Base-by-base conservation (phyloP, 2,888 invertebrate genomes). In the Spilarctia lutea region DNA sequence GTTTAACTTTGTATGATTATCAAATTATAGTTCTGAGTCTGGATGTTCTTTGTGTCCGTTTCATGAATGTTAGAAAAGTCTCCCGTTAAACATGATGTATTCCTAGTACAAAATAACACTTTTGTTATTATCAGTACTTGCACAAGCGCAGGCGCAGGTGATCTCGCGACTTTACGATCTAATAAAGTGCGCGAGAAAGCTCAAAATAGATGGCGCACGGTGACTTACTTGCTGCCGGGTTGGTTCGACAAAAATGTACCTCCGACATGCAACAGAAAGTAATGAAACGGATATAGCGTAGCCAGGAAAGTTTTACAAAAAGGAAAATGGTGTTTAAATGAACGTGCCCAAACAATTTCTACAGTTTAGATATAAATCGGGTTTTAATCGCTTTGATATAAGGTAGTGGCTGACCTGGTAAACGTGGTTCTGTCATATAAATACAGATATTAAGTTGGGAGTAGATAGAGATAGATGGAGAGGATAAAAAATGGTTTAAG, bases 101-200 rank as follows among this genome's bases (percentile, higher is more conserved):
- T 39, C 39, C 56, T 65, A 65, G 33, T 20, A 76, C 70, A 72
- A 76, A 39, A 16, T 45, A 67, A 72, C 48, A 71, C 42, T 73
- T 80, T 65, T 78, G 80, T 75, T 24, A n/a, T 2, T 70, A 20
- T 73, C 71, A 71, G 80, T 86, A 86, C 87, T 73, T 74, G 85
- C 88, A 88, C 84, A 74, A 76, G 83, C 87, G 89, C 84, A 75
- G 76, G 83, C 87, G 88, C 91, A 91, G 90, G 91, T 92, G 91
- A 89, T 83, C 86, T 78, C 73, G 81, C 78, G 83, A 89, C 88
- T 91, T 92, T 82, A 84, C 87, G 88, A 87, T 81, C 81, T 87
- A 88, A 85, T 91, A 90, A 89, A 91, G 82, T 78, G 74, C 78
- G 76, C 85, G 80, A 79, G 84, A 83, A 83, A 80, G 78, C 85